Evolutionary conservation across 35 echinoderm and acorn worm genomes (phyloP).

Genomic region (Heliocidaris tuberculata): DNA sequence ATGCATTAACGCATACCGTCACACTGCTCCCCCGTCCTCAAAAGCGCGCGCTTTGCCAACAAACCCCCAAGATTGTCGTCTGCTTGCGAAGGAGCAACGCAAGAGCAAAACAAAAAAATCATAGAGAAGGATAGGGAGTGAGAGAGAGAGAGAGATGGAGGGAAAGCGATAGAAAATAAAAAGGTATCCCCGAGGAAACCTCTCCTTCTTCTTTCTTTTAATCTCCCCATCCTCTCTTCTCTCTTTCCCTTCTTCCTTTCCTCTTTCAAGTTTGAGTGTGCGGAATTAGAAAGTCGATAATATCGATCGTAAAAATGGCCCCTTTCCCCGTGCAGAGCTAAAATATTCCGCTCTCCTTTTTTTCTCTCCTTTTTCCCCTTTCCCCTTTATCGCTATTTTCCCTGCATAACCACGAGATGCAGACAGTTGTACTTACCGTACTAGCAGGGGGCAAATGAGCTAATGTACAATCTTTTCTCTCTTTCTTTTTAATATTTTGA

Average conservation of each 20-base stretch:
- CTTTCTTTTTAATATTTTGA: not conserved
- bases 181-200: not conserved
- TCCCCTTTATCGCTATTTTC: not conserved
- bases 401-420: not conserved
- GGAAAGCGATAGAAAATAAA: constrained; percentile 23
- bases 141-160: not conserved
- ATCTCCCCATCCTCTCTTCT: not conserved
- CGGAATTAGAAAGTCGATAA: constrained; percentile 32
- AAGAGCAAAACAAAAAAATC: constrained; percentile 13
- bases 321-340: not conserved
- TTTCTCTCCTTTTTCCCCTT: not conserved
- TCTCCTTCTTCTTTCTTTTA: constrained; percentile 3
- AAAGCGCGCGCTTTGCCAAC: not conserved
- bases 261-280: constrained; percentile 23
- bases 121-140: not conserved
- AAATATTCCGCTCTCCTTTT: constrained; percentile 15
- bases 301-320: constrained; percentile 41
- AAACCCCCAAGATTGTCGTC: not conserved
- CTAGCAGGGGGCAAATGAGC: not conserved
- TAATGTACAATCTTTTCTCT: not conserved
- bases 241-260: not conserved
- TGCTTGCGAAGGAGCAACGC: not conserved
- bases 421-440: not conserved
- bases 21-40: not conserved
- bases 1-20: constrained; percentile 27